Evolutionary conservation across 2,113 vertebrate genomes (phyloP).

Genomic region (Planiliza haematocheilus): DNA sequence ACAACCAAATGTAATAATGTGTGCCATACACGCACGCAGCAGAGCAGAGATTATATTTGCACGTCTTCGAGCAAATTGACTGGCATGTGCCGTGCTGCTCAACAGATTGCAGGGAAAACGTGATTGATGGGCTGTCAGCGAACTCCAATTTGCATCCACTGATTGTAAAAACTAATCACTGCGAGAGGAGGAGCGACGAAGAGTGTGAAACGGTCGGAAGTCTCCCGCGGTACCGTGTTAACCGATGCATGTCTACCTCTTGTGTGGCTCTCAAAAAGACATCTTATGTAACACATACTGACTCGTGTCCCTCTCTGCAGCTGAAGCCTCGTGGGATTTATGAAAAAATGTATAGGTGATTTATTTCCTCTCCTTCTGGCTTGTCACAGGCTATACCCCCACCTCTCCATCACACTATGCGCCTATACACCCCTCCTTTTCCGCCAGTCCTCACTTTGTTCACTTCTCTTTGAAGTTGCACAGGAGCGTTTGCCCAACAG

Average conservation of each 20-base stretch:
- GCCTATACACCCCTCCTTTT: not conserved
- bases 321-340: slow-evolving; percentile 10
- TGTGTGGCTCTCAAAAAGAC: not conserved
- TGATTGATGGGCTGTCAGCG: slow-evolving; percentile 75
- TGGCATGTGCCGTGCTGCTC: slow-evolving; percentile 40
- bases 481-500: slow-evolving; percentile 34
- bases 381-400: slow-evolving; percentile 26
- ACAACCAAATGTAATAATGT: slow-evolving; percentile 40
- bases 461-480: slow-evolving; percentile 66
- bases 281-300: slow-evolving; percentile 26
- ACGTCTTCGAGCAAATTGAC: slow-evolving; percentile 48
- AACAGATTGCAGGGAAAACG: slow-evolving; percentile 51
- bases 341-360: slow-evolving; percentile 16
- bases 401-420: slow-evolving; percentile 23
- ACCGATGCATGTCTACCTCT: slow-evolving; percentile 39
- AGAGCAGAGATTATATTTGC: slow-evolving; percentile 17
- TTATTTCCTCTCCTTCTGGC: slow-evolving; percentile 6
- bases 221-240: slow-evolving; percentile 35
- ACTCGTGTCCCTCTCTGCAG: slow-evolving; percentile 35
- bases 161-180: slow-evolving; percentile 75
- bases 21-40: slow-evolving; percentile 12
- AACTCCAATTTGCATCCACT: slow-evolving; percentile 70
- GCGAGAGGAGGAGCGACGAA: slow-evolving; percentile 22
- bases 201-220: slow-evolving; percentile 34
- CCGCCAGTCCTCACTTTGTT: slow-evolving; percentile 29